These are phyloP conservation scores for Andrena praecox DNA, from an alignment of 2,888 invertebrate genomes.

Conservation along the genomic window DNA sequence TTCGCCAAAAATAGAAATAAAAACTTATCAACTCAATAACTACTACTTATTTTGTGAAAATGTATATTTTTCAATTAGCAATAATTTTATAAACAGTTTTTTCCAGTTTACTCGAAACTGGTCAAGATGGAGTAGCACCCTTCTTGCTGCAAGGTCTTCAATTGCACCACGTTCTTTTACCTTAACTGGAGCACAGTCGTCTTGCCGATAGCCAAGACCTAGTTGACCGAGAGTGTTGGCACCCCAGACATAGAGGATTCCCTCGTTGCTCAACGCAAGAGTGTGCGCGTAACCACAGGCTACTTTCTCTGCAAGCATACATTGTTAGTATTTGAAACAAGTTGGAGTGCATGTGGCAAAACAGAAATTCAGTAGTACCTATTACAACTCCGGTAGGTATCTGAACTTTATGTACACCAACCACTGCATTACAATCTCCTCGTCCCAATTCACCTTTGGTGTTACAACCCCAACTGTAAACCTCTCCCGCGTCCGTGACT, in stretches of 20 bases:
- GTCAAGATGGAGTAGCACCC: too few species aligned
- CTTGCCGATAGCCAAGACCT: constrained; percentile 86
- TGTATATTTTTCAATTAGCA: too few species aligned
- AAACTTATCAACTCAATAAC: too few species aligned
- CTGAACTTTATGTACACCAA: constrained; percentile 85
- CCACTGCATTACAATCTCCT: constrained; percentile 87
- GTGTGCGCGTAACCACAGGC: constrained; percentile 88
- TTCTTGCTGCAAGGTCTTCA: background rate
- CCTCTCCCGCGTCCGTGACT: constrained; percentile 87
- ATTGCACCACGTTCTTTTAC: constrained; percentile 82
- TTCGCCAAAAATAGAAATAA: too few species aligned
- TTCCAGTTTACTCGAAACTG: too few species aligned
- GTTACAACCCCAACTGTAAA: constrained; percentile 88
- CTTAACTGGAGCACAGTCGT: constrained; percentile 85
- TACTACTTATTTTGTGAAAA: too few species aligned
- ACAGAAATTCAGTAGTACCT: constrained; percentile 71
- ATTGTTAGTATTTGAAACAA: background rate
- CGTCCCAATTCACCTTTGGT: constrained; percentile 87
- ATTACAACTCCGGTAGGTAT: constrained; percentile 84
- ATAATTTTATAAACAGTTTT: too few species aligned
- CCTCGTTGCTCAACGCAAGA: constrained; percentile 88
- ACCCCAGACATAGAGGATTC: constrained; percentile 88
- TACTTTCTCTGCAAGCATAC: constrained; percentile 81
- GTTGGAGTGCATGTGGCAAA: background rate
- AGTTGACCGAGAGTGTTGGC: constrained; percentile 88